Evolutionary conservation across 2,797 vertebrate species (phyloP).

Genomic region (Halcyon badia): DNA sequence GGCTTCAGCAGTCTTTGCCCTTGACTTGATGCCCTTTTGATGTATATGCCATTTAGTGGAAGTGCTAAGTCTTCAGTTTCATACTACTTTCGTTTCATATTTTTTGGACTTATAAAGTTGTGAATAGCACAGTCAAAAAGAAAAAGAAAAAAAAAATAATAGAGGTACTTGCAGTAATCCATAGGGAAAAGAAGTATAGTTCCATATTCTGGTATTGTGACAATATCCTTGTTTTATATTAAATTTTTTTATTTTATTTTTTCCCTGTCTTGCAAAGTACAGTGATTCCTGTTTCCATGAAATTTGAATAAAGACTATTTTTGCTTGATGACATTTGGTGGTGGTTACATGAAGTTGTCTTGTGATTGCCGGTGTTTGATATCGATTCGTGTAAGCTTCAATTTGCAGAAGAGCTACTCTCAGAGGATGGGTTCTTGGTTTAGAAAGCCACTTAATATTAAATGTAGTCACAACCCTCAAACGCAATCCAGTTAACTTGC

Average conservation of each 20-base stretch:
- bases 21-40: constrained; percentile 77
- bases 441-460: not conserved
- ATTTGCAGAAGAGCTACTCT: not conserved
- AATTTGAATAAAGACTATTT: constrained; percentile 89
- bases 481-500: not conserved
- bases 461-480: not conserved
- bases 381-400: not conserved
- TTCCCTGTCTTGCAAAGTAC: constrained; percentile 85
- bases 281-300: constrained; percentile 85
- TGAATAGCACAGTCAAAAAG: constrained; percentile 80
- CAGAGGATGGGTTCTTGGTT: not conserved
- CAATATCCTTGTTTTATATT: constrained; percentile 86
- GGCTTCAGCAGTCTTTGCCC: constrained; percentile 75
- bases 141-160: constrained; percentile 46
- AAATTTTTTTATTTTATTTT: constrained; percentile 84
- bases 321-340: constrained; percentile 83
- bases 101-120: constrained; percentile 80
- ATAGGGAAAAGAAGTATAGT: constrained; percentile 79
- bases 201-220: constrained; percentile 86
- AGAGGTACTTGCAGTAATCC: constrained; percentile 79
- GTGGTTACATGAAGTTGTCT: constrained; percentile 37
- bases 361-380: not conserved
- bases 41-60: constrained; percentile 83
- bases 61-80: constrained; percentile 84
- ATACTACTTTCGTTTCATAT: constrained; percentile 77